Evolutionary conservation across 2,113 vertebrate genomes (phyloP), one percentile per base, ranked within the genome.

Genomic region (Vidua macroura): DNA sequence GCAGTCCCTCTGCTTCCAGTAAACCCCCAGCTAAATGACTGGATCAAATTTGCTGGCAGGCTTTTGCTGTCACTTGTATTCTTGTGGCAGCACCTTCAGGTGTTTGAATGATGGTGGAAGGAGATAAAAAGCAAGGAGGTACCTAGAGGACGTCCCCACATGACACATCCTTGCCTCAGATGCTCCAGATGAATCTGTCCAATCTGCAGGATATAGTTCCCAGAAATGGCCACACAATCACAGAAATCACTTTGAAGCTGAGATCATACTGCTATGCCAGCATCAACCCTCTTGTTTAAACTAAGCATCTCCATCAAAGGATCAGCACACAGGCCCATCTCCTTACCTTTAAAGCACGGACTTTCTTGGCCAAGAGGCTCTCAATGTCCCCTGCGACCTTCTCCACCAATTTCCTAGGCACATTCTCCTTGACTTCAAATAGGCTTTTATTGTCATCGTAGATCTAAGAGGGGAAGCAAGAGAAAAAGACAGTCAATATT

Each of bases 341-440:
- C 41, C 98, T 98, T 98, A 99, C 99, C 99, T 99, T 99, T 95
- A 99, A 97, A 84, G 99, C 99, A 97, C 98, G 99, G 95, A 99
- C 98, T 97, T 99, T 99, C 95, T 99, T 99, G 97, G 98, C 98
- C 96, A 99, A 98, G 87, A 99, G 98, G 91, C 97, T 98, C 97
- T 99, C 99, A 5, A 99, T 99, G 97, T 99, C 99, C 59, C 98
- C 98, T 2, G 99, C 98, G 66, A 99, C 99, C 95, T 98, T 98
- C 93, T 99, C 99, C 97, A 99, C 99, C 97, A 99, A 87, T 95
- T 99, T 99, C 95, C 98, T 99, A 67, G 99, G 99, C 73, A 98
- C 98, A 13, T 99, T 99, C 92, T 98, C 98, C 97, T 99, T 99
- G 62, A 99, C 98, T 92, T 99, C 99, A 95, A 99, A 99, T 91